Percentiles rank a stretch among this genome's conserved stretches.
phyloP scores from a whole-genome alignment of 1,140 invertebrate genomes.

The Phymorhynchus buccinoides region DNA sequence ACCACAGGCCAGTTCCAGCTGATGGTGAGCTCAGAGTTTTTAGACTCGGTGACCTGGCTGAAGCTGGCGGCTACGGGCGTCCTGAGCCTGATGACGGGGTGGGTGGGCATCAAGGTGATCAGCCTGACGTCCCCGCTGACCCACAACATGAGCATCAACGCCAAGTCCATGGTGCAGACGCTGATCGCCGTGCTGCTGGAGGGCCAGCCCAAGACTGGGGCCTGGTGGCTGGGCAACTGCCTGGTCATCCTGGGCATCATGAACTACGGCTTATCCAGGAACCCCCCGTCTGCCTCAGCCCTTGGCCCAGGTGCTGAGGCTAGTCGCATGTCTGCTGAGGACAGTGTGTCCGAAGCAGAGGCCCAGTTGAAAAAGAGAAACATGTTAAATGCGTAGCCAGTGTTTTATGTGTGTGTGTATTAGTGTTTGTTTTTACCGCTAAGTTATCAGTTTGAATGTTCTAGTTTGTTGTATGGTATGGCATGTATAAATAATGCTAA shows the following conservation, averaged over 20 bases:
- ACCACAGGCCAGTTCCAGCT: constrained; percentile 62
- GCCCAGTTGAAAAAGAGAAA: not conserved
- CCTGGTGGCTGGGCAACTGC: constrained; percentile 71
- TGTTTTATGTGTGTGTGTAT: too few species aligned
- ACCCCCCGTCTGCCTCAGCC: not conserved
- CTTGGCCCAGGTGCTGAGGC: not conserved
- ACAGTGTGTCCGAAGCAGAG: not conserved
- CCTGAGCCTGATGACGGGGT: constrained; percentile 67
- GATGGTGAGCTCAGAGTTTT: not conserved
- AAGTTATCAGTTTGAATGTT: too few species aligned
- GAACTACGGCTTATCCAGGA: not conserved
- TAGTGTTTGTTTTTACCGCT: too few species aligned
- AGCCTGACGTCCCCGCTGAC: constrained; percentile 71
- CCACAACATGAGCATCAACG: constrained; percentile 72
- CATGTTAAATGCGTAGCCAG: too few species aligned
- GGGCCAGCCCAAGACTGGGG: constrained; percentile 61
- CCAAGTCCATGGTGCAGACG: constrained; percentile 72
- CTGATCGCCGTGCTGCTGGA: constrained; percentile 68
- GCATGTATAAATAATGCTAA: too few species aligned
- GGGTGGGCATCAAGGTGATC: constrained; percentile 71
- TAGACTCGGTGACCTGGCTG: constrained; percentile 56
- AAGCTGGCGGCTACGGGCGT: constrained; percentile 63
- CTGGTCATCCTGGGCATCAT: constrained; percentile 68
- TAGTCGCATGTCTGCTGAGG: not conserved
- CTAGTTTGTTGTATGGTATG: too few species aligned